Base-by-base conservation (phyloP, 2,888 invertebrate genomes). In the Lepidocyrtinus sp. region DNA sequence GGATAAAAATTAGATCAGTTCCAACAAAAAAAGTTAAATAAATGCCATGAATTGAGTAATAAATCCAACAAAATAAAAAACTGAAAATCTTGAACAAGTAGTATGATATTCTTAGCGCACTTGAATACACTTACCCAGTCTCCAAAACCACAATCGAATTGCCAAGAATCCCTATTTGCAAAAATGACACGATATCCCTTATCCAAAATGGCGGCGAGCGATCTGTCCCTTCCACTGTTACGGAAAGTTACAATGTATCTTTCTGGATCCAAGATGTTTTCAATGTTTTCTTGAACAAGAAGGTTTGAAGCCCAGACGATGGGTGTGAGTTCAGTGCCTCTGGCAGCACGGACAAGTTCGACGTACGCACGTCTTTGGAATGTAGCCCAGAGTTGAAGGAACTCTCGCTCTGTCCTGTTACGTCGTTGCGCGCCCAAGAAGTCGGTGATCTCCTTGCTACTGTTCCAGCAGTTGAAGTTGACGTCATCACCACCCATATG, bases 401-500 rank as follows among this genome's bases (percentile, higher is more conserved):
- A 94, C 87, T 92, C 92, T 0, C 91, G 89, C 19, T 86, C 87
- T 0, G 89, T 90, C 5, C 89, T 88, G 50, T 91, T 91, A 86
- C 90, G 7, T 77, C 73, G 12, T 87, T 82, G 21, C 0, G 21
- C 72, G 85, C 92, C 92, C 89, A 89, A 88, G 1, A 85, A 87
- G n/a, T 85, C 73, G 1, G 82, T 92, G 70, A 96, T 93, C 65
- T 90, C 89, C 0, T 89, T 87, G 0, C 93, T 93, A 0, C 92
- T 91, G 87, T 94, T 94, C 95, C 95, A 96, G 88, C 96, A 96
- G 2, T 89, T 92, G 72, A 91, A 94, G 77, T 90, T 89, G 0
- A 95, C 95, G 88, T 96, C 95, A 87, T 95, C 95, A 0, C 95
- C 95, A 0, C 95, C 95, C 95, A 95, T 95, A 88, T 96, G 95